A percentile compares a stretch with the other conserved stretches of the same genome.
Evolutionary conservation across 2,797 vertebrate genomes (phyloP).

Genomic region (Sebastes nivosus): DNA sequence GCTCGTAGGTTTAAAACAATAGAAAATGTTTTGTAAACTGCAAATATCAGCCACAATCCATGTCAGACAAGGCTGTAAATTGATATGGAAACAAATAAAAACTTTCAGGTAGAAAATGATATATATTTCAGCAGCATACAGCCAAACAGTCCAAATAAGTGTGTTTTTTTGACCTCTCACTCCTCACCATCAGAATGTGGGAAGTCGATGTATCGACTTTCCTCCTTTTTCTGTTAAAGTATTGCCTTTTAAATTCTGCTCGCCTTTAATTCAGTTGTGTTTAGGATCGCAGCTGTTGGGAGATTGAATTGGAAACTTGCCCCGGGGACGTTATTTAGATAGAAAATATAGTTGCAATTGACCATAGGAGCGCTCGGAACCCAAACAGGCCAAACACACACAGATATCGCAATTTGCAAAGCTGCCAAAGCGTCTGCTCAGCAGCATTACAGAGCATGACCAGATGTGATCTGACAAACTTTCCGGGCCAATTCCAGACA

Average conservation of each 20-base stretch:
- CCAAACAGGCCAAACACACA: constrained; percentile 46
- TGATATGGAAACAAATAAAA: not conserved
- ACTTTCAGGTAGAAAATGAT: not conserved
- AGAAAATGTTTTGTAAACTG: constrained; percentile 26
- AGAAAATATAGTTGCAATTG: constrained; percentile 46
- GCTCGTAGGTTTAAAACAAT: constrained; percentile 42
- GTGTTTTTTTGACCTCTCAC: constrained; percentile 18
- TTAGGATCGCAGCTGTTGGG: constrained; percentile 35
- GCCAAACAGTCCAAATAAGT: not conserved
- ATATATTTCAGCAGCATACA: constrained; percentile 2
- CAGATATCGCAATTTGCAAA: constrained; percentile 55
- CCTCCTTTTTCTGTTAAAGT: constrained; percentile 28
- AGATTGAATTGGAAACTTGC: constrained; percentile 59
- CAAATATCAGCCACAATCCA: constrained; percentile 39
- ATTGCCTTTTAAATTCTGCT: constrained; percentile 37
- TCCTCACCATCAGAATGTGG: not conserved
- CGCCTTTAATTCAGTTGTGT: constrained; percentile 58
- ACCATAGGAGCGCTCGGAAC: constrained; percentile 47
- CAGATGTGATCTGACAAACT: constrained; percentile 60
- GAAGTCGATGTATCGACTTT: constrained; percentile 15
- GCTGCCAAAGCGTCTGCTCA: constrained; percentile 50
- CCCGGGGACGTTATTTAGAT: constrained; percentile 53
- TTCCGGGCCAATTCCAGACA: constrained; percentile 29
- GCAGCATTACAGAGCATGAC: constrained; percentile 51
- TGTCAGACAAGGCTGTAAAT: constrained; percentile 14